Evolutionary conservation across 2,113 vertebrate species (phyloP).

Genomic region (Osmerus mordax): DNA sequence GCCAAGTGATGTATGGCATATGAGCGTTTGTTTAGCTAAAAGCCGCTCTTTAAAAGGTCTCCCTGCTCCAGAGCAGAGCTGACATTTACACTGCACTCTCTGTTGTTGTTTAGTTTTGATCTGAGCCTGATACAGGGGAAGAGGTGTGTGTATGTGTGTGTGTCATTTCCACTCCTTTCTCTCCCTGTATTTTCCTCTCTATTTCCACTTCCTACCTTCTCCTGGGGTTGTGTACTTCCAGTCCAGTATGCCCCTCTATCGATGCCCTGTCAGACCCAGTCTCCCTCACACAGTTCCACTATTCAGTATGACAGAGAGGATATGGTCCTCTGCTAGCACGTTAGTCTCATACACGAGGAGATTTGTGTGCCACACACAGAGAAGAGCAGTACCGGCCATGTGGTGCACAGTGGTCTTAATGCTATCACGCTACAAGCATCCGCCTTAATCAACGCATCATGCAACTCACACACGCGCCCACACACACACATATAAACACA

Average conservation of each 20-base stretch:
- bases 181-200: neutral
- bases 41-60: neutral
- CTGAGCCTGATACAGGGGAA: neutral
- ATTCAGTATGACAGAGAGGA: no score
- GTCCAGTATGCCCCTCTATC: neutral
- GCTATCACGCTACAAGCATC: neutral
- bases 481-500: no score
- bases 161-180: neutral
- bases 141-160: neutral
- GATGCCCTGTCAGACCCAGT: neutral
- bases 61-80: neutral
- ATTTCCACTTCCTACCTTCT: no score
- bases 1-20: neutral
- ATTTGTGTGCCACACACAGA: no score
- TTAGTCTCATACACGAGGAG: no score
- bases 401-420: no score
- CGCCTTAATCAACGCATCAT: constrained; percentile 1
- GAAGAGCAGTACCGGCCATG: no score
- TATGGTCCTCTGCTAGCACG: no score
- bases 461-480: neutral
- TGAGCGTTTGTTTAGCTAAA: constrained; percentile 6
- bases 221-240: neutral
- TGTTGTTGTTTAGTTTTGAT: neutral
- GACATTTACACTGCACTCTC: neutral
- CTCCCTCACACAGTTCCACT: neutral